Base-by-base conservation (phyloP, 2,888 invertebrate species). In the Acleris sparsana region DNA sequence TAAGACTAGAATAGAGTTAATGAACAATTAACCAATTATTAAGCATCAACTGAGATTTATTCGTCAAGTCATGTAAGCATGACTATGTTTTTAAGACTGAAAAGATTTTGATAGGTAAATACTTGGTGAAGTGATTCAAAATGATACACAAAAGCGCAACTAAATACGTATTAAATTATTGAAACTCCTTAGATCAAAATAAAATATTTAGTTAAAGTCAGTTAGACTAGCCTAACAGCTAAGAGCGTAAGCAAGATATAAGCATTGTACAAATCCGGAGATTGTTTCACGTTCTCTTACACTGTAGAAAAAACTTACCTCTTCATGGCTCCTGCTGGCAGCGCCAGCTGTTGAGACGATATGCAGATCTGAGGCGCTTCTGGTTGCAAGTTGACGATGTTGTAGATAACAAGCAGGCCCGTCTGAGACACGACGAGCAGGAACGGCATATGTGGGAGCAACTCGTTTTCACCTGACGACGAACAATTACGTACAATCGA, bases 391-490 rank as follows among this genome's bases (percentile, higher is more conserved):
- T 97, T 96, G 5, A 97, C 93, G 57, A 97, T 93, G 79, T 96
- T 94, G 86, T 96, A 98, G 7, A 96, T 93, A 1, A 96, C 95
- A 25, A 98, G 92, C 16, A 96, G 88, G 0, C 98, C 97, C 51
- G 95, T 94, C 64, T 97, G 95, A 0, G 96, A 95, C 11, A 98
- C 85, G 9, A 97, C 93, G 63, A 96, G 94, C 3, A 98, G 86
- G 67, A 96, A 89, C 0, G 98, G 98, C 93, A 97, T 96, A 5
- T 96, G 94, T 0, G 95, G 95, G 33, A 97, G 85, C 1, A 87
- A 86, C 69, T 93, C 91, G 65, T 92, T 94, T 68, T 96, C 95
- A 63, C 94, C 93, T 94, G 75, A 2, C 82, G 75, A 71, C 69
- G 69, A 53, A 61, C 17, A 25, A 48, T 33, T 33, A 33, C 22